A percentile compares a stretch with the other conserved stretches of the same genome.
phyloP scores from a whole-genome alignment of 2,888 invertebrate genomes.

The Punctoribates punctum region DNA sequence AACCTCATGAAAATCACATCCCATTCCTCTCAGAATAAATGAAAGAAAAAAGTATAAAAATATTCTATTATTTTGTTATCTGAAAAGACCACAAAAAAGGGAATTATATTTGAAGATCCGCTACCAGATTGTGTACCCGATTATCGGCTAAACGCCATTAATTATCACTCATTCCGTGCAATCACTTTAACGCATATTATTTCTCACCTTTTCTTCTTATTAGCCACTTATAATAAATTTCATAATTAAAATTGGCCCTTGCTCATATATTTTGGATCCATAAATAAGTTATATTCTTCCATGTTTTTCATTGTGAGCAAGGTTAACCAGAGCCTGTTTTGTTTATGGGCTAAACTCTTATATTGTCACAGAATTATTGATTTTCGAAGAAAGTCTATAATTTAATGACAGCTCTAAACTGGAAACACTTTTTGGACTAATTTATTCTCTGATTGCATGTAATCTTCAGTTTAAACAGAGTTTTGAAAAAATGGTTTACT shows the following conservation, averaged over 20 bases:
- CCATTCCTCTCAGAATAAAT: slow-evolving; percentile 24
- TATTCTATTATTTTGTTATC: slow-evolving; percentile 26
- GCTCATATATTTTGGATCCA: too few species aligned
- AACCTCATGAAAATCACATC: slow-evolving; percentile 32
- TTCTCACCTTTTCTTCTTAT: slow-evolving; percentile 33
- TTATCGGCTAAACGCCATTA: slow-evolving; percentile 10
- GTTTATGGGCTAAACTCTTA: too few species aligned
- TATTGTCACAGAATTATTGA: too few species aligned
- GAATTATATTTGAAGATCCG: slow-evolving; percentile 23
- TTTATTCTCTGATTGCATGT: slow-evolving; percentile 2
- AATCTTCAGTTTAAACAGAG: background rate
- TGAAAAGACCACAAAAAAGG: slow-evolving; percentile 8
- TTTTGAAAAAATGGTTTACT: background rate
- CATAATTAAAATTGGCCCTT: too few species aligned
- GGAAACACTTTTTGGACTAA: slow-evolving; percentile 1
- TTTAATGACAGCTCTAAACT: too few species aligned
- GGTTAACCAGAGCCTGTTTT: too few species aligned
- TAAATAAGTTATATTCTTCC: too few species aligned
- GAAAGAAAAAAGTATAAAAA: background rate
- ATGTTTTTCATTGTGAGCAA: too few species aligned
- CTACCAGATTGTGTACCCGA: too few species aligned
- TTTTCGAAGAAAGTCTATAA: too few species aligned
- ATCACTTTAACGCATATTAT: background rate
- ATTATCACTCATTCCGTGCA: slow-evolving; percentile 26
- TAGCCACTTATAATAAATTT: background rate